Evolutionary conservation across 1,140 invertebrate genomes (phyloP).

Genomic region (Dendrolimus kikuchii): DNA sequence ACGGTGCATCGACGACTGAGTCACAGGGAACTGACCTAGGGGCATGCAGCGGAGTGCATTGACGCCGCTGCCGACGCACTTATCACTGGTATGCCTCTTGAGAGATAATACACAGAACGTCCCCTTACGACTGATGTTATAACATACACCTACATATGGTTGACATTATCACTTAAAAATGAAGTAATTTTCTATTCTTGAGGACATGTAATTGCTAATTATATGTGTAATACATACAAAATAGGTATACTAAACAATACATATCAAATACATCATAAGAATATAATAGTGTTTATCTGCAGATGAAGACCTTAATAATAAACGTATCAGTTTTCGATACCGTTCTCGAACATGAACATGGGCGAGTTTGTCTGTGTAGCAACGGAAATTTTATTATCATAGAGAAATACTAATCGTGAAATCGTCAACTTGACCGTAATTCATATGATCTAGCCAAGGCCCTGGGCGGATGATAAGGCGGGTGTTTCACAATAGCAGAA

Average conservation of each 20-base stretch:
- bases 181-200: too few relatives aligned
- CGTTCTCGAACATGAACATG: neutral
- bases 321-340: neutral
- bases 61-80: constrained; percentile 54
- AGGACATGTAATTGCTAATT: too few relatives aligned
- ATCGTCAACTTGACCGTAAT: constrained; percentile 71
- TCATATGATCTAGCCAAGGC: constrained; percentile 64
- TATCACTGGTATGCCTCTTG: constrained; percentile 61
- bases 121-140: constrained; percentile 23
- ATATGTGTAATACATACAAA: too few relatives aligned
- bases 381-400: constrained; percentile 48
- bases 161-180: too few relatives aligned
- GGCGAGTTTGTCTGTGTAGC: neutral
- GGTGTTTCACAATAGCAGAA: constrained; percentile 68
- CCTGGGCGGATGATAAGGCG: constrained; percentile 50
- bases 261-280: too few relatives aligned
- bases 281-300: too few relatives aligned
- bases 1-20: constrained; percentile 62
- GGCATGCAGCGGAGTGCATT: constrained; percentile 66
- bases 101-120: constrained; percentile 59
- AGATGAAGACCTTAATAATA: neutral
- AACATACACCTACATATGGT: too few relatives aligned
- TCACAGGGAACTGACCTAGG: constrained; percentile 70
- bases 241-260: too few relatives aligned
- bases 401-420: constrained; percentile 54